Evolutionary conservation across 2,888 invertebrate genomes (phyloP), one percentile per base, ranked within the genome.

Genomic region (Cephus rjabovi): DNA sequence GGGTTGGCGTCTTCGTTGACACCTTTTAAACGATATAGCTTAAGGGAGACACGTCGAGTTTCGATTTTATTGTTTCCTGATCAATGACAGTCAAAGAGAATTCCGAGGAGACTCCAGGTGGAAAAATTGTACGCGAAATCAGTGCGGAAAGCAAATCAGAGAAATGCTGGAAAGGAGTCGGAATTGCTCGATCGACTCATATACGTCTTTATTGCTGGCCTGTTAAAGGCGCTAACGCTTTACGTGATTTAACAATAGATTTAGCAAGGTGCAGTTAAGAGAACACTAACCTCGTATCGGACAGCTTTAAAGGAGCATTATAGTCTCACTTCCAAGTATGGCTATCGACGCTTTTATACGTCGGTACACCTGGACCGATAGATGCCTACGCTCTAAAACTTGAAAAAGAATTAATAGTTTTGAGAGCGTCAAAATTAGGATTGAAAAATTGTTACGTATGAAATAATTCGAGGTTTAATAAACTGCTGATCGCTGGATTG

Each of bases 251-350:
- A 56, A 56, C 56, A 56, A 56, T 56, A 31, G 71, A 71, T 71
- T 71, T 71, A 71, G 30, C 30, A 71, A 12, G 30, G 71, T 71
- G 71, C 71, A 71, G 71, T 71, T 71, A 71, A 30, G 71, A 71
- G 30, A 71, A n/a, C 56, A 23, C 56, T 56, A 56, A 56, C 56
- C 56, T 56, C 56, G 56, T 56, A 56, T 56, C 56, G 23, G 56
- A 23, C 9, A 34, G 71, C 71, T 34, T 71, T 71, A 71, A 71
- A 30, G 31, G 71, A 34, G 56, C 56, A 56, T 56, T 56, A 56
- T 56, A 56, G 56, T 23, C 23, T 56, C 23, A 9, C 56, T 23
- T 56, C 23, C 56, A 23, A 23, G 23, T 56, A 56, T 23, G 23
- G 56, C 56, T 56, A 56, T 56, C 23, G 56, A 56, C 23, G 56